Percentiles rank a stretch among this genome's conserved stretches.
Conservation (phyloP, 2,888 invertebrate genomes). For the Sympetrum striolatum region DNA sequence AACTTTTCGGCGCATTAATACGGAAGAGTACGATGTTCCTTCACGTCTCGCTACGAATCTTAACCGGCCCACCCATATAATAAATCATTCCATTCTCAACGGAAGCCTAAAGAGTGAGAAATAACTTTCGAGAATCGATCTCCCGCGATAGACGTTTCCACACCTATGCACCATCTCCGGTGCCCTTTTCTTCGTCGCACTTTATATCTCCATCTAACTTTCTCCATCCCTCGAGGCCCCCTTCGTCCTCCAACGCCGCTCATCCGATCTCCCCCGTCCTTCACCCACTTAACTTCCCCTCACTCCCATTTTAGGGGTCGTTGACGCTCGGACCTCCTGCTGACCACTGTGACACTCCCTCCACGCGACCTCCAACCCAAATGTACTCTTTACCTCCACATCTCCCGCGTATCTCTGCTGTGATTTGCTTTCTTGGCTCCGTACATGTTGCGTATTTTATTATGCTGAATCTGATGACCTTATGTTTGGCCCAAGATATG, state of each 20-base stretch:
- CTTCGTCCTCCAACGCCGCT: background rate
- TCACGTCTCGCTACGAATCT: too few species aligned
- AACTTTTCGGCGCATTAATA: too few species aligned
- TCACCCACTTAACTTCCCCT: background rate
- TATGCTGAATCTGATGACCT: too few species aligned
- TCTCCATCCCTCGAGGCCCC: background rate
- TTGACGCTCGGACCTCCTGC: conserved; percentile 32
- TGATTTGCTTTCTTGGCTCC: background rate
- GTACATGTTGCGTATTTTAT: background rate
- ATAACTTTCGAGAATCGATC: too few species aligned
- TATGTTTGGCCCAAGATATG: too few species aligned
- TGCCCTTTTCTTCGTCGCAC: background rate
- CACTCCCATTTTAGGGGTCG: conserved; percentile 26
- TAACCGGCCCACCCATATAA: too few species aligned
- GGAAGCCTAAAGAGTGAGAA: too few species aligned
- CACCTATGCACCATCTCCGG: background rate
- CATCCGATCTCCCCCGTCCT: background rate
- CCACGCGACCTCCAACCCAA: background rate
- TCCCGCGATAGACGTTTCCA: background rate
- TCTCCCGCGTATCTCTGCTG: background rate
- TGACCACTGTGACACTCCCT: conserved; percentile 31
- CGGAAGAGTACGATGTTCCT: too few species aligned
- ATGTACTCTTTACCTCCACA: background rate
- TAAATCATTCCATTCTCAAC: too few species aligned
- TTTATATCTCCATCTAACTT: background rate